These are phyloP conservation scores for Neoseiulus cucumeris DNA, from an alignment of 1,140 invertebrate genomes.

Conservation along the genomic window DNA sequence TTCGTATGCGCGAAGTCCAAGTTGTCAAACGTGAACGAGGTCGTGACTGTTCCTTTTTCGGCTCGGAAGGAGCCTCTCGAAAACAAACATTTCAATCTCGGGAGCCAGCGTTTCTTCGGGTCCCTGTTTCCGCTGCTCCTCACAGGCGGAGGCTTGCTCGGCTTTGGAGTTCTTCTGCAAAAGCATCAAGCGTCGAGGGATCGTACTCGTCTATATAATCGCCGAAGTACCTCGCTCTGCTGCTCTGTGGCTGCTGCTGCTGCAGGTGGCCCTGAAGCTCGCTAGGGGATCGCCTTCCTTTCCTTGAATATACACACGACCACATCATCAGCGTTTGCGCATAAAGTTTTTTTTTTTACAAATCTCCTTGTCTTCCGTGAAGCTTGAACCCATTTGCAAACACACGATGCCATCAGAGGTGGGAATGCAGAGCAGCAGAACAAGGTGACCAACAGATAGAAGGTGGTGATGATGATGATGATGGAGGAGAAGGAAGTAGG, in stretches of 20 bases:
- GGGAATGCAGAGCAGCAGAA: too few species aligned
- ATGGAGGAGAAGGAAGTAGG: too few species aligned
- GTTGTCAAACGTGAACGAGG: constrained; percentile 3
- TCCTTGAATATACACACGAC: too few species aligned
- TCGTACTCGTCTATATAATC: constrained; percentile 11
- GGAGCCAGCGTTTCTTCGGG: neutral
- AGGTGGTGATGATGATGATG: too few species aligned
- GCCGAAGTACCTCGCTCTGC: constrained; percentile 6
- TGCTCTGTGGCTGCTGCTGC: neutral
- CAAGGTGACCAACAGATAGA: too few species aligned
- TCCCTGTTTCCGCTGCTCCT: neutral
- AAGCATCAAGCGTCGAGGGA: constrained; percentile 8
- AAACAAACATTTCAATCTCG: neutral
- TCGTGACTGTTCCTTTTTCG: neutral
- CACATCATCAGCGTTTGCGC: too few species aligned
- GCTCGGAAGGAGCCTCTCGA: neutral
- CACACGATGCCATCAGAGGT: too few species aligned
- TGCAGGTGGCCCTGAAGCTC: too few species aligned
- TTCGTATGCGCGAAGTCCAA: neutral
- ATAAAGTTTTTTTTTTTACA: too few species aligned
- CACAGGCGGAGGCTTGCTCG: neutral
- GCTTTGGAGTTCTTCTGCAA: constrained; percentile 10
- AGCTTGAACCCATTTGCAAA: too few species aligned
- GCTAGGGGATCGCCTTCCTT: too few species aligned
- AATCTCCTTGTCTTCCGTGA: too few species aligned